These are phyloP conservation scores for Scelioninae gen. 2 DNA, from an alignment of 2,888 invertebrate genomes.

Conservation along the genomic window DNA sequence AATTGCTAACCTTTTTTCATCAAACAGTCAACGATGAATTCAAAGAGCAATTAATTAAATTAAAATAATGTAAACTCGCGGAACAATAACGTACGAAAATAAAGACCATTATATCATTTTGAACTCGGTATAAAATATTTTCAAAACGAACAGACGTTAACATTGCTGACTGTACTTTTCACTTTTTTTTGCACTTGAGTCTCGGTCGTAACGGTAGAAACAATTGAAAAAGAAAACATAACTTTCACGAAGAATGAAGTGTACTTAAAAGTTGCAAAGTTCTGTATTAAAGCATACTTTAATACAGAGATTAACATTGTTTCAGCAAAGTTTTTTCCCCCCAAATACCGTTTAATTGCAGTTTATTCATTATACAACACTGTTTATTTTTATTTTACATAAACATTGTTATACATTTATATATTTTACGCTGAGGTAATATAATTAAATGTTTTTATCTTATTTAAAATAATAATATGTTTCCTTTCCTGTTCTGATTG, in stretches of 20 bases:
- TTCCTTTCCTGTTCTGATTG: too few species aligned
- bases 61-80: not conserved
- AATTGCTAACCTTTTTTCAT: too few species aligned
- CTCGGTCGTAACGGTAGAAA: constrained; percentile 33
- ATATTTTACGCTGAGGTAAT: too few species aligned
- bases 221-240: constrained; percentile 54
- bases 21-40: too few species aligned
- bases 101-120: constrained; percentile 15
- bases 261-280: constrained; percentile 57
- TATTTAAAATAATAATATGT: too few species aligned
- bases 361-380: constrained; percentile 25
- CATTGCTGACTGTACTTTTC: constrained; percentile 7
- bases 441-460: too few species aligned
- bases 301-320: constrained; percentile 53
- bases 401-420: too few species aligned
- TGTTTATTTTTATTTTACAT: not conserved
- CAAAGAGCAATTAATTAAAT: too few species aligned
- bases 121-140: constrained; percentile 7
- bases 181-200: constrained; percentile 34
- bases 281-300: constrained; percentile 48
- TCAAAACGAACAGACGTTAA: constrained; percentile 12
- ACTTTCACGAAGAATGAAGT: constrained; percentile 55
- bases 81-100: constrained; percentile 1
- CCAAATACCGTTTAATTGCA: constrained; percentile 27
- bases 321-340: constrained; percentile 23